These are phyloP conservation scores for Hirundichthys speculiger DNA, from an alignment of 2,113 vertebrate species.

Conservation along the genomic window DNA sequence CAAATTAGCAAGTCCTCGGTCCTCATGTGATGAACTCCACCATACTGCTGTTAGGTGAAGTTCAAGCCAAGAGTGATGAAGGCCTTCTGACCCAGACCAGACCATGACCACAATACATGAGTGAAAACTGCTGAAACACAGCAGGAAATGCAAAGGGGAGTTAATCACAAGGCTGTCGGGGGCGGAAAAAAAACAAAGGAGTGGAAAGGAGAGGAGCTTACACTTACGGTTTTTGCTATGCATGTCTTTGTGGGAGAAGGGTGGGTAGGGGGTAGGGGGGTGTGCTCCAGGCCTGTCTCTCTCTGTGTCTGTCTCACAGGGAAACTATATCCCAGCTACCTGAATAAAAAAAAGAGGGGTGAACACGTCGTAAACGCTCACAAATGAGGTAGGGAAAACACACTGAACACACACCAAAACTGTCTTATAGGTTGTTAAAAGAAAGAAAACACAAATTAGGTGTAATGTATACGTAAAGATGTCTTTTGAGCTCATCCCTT, in stretches of 20 bases:
- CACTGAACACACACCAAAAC: constrained; percentile 2
- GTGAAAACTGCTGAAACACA: constrained; percentile 31
- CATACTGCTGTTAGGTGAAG: constrained; percentile 15
- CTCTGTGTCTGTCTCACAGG: constrained; percentile 76
- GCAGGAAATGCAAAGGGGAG: constrained; percentile 17
- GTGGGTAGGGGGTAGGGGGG: constrained; percentile 55
- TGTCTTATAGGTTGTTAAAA: not conserved
- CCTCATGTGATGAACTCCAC: constrained; percentile 27
- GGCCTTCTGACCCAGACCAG: constrained; percentile 49
- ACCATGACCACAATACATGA: constrained; percentile 14
- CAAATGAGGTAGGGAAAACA: constrained; percentile 8
- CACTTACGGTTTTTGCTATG: constrained; percentile 85
- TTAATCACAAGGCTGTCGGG: constrained; percentile 28
- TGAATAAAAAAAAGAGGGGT: constrained; percentile 68
- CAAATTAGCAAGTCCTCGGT: constrained; percentile 44
- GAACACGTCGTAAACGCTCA: constrained; percentile 38
- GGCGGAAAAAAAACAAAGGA: not conserved
- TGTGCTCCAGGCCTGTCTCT: constrained; percentile 69
- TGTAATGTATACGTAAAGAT: not conserved
- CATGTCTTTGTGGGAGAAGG: constrained; percentile 76
- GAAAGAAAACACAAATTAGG: not conserved
- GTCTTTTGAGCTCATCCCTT: not conserved
- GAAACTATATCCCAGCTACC: constrained; percentile 79
- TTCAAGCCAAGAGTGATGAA: constrained; percentile 42
- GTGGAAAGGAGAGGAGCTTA: constrained; percentile 42